Base-by-base conservation (phyloP, 2,888 invertebrate species). In the Loripinus fragilis region DNA sequence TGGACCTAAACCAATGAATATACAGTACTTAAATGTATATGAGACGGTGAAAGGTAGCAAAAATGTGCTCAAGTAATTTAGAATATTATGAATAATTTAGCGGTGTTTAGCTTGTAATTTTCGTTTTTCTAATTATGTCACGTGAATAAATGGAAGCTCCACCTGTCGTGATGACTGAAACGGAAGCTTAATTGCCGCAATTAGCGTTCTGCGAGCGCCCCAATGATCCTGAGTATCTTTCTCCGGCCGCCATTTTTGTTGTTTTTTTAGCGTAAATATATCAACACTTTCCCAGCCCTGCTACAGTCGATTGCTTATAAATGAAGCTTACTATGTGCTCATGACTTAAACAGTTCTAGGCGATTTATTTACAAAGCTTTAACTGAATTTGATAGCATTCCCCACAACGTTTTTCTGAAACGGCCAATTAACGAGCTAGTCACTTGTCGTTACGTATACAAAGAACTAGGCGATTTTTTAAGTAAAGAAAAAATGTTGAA, bases 151-250 rank as follows among this genome's bases (percentile, higher is more conserved):
- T 80, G 69, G 80, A 75, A 55, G 74, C 80, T 78, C 83, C 83
- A 83, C 76, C 83, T 83, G 83, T 78, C 52, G 76, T 71, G 83
- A 52, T 83, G 83, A 83, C 76, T 78, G 83, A 83, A 67, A 64
- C 78, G 80, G 80, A 80, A 80, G 78, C 78, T 50, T 83, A 83
- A 83, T 80, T 83, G 78, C 80, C 74, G 78, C 83, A 83, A 83
- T 83, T 83, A 83, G 83, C 78, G 67, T 74, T 30, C 70, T 76
- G 78, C 78, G 80, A 80, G 60, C 60, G 60, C 60, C 60, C 33
- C 60, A 60, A 83, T 78, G 71, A 69, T 78, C 76, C 73, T 66
- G 66, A 74, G 80, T 74, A 76, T 55, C 78, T 74, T 74, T 71
- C 74, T 71, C 30, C 30, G 60, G 74, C 71, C 75, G 68, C 69